Conservation (phyloP, 2,113 vertebrate species). For the Nothobranchius furzeri region DNA sequence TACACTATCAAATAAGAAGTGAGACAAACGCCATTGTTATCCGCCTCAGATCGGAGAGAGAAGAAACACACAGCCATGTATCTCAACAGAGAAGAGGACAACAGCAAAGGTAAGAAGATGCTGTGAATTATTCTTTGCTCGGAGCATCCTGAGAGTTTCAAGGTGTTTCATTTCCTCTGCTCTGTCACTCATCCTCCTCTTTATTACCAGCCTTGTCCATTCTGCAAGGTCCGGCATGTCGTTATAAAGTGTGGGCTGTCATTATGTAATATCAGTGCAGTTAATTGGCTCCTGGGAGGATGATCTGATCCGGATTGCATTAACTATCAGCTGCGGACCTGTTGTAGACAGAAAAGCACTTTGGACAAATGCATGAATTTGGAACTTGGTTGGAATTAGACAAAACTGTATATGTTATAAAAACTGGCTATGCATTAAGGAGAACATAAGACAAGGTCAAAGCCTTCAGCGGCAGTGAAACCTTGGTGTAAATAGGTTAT, state of each 20-base stretch:
- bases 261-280: constrained; percentile 71
- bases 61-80: constrained; percentile 79
- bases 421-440: constrained; percentile 43
- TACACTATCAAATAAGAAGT: constrained; percentile 38
- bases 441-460: constrained; percentile 80
- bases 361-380: constrained; percentile 18
- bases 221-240: constrained; percentile 24
- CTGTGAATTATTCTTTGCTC: constrained; percentile 38
- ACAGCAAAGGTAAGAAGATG: constrained; percentile 80
- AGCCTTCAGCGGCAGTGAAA: constrained; percentile 48
- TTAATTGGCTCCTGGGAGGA: constrained; percentile 54
- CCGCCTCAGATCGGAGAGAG: constrained; percentile 49
- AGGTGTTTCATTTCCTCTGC: constrained; percentile 61
- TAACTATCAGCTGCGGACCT: constrained; percentile 32
- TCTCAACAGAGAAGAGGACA: constrained; percentile 82
- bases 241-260: constrained; percentile 66
- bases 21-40: constrained; percentile 47
- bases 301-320: constrained; percentile 6
- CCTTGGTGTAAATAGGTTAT: constrained; percentile 33
- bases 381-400: neutral
- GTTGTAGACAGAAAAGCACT: constrained; percentile 50
- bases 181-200: constrained; percentile 16
- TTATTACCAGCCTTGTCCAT: constrained; percentile 4
- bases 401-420: constrained; percentile 5
- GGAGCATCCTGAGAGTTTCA: constrained; percentile 59